A percentile compares a stretch with the other conserved stretches of the same genome.
These are phyloP conservation scores for Bombus waltoni DNA, from an alignment of 1,140 invertebrate genomes.

Conservation along the genomic window DNA sequence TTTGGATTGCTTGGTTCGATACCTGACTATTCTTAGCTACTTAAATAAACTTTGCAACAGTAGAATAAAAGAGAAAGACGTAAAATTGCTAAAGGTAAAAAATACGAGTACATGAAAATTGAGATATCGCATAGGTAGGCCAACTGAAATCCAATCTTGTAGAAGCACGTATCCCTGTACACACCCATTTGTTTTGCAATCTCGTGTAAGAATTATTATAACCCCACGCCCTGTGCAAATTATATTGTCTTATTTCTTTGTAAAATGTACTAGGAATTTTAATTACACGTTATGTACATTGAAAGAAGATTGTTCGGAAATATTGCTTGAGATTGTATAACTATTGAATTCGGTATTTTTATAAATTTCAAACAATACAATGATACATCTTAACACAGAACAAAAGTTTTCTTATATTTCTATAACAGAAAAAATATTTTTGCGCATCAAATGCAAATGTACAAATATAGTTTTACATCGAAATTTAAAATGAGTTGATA, in stretches of 20 bases:
- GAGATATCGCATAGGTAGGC: constrained; percentile 31
- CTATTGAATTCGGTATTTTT: not conserved
- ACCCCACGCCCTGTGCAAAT: not conserved
- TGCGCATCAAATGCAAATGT: not conserved
- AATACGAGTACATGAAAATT: constrained; percentile 29
- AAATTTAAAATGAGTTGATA: not conserved
- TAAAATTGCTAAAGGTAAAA: constrained; percentile 22
- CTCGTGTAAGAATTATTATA: constrained; percentile 25
- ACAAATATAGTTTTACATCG: not conserved
- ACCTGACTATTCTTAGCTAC: constrained; percentile 11
- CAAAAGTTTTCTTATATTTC: too few species aligned
- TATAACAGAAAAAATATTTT: not conserved
- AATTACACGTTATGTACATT: not conserved
- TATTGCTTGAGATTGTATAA: not conserved
- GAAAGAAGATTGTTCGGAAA: not conserved
- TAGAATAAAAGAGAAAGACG: not conserved
- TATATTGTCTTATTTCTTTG: not conserved
- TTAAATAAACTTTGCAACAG: constrained; percentile 26
- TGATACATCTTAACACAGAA: not conserved
- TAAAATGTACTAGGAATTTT: not conserved
- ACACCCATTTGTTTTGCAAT: constrained; percentile 31
- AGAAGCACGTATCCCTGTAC: constrained; percentile 38
- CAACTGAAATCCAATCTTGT: constrained; percentile 51
- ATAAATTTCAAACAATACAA: not conserved
- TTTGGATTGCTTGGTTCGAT: not conserved